Percentiles rank a stretch among this genome's conserved stretches.
Conservation (phyloP, 2,797 vertebrate species). For the Ctenochaetus hawaiiensis region DNA sequence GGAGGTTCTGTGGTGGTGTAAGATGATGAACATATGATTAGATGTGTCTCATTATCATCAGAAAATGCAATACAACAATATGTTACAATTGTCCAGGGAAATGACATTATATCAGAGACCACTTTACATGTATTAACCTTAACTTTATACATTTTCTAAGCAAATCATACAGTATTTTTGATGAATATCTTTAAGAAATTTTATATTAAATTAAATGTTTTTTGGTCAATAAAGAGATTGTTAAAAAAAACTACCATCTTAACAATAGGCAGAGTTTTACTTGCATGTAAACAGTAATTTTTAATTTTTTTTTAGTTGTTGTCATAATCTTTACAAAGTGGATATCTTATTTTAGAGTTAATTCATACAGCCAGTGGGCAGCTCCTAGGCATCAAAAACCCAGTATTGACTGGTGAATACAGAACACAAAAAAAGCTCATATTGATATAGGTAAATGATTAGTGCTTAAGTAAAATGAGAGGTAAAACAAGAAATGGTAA, state of each 20-base stretch:
- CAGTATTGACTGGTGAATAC: slow-evolving; percentile 17
- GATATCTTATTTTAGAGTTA: slow-evolving; percentile 17
- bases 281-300: slow-evolving; percentile 1
- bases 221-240: neutral
- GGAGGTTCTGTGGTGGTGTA: slow-evolving; percentile 34
- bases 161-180: neutral
- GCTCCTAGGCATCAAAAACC: slow-evolving; percentile 27
- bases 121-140: no score
- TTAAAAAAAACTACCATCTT: neutral
- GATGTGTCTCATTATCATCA: neutral
- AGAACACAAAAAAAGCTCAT: slow-evolving; percentile 1
- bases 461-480: slow-evolving; percentile 1
- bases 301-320: slow-evolving; percentile 20
- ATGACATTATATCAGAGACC: neutral
- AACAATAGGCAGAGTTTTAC: slow-evolving; percentile 4
- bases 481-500: neutral
- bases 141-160: no score
- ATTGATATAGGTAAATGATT: slow-evolving; percentile 13
- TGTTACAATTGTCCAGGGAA: neutral
- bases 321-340: slow-evolving; percentile 17
- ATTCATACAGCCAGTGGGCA: slow-evolving; percentile 29
- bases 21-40: slow-evolving; percentile 30
- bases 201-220: neutral
- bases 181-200: neutral
- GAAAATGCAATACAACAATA: neutral